Evolutionary conservation across 2,888 invertebrate species (phyloP).

Genomic region (Linnaemya vulpina): DNA sequence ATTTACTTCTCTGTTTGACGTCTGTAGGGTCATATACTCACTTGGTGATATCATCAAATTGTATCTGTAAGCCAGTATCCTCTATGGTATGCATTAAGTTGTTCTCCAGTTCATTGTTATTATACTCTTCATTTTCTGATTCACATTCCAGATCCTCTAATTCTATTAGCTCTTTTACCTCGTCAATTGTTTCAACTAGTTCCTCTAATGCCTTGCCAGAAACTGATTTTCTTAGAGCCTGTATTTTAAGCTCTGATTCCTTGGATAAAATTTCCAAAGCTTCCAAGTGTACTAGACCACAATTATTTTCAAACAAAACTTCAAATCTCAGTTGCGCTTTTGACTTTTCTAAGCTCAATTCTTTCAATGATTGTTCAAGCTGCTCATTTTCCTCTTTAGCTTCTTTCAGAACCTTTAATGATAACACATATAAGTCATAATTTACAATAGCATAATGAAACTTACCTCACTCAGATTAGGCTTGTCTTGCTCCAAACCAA

Average conservation of each 20-base stretch:
- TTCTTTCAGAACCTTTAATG: conserved; percentile 86
- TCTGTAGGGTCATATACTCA: conserved; percentile 76
- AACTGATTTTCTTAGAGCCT: conserved; percentile 85
- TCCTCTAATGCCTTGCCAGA: conserved; percentile 86
- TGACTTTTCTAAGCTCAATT: conserved; percentile 78
- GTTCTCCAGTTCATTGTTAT: conserved; percentile 84
- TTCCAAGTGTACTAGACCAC: conserved; percentile 94
- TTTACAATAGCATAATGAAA: neutral
- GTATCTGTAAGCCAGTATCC: conserved; percentile 86
- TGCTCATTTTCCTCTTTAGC: conserved; percentile 87
- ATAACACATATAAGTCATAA: neutral
- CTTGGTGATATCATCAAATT: conserved; percentile 86
- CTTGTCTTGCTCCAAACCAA: conserved; percentile 80
- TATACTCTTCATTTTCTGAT: conserved; percentile 79
- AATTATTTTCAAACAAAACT: conserved; percentile 92
- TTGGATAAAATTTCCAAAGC: conserved; percentile 95
- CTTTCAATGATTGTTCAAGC: conserved; percentile 78
- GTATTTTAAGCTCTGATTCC: conserved; percentile 89
- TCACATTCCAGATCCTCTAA: conserved; percentile 88
- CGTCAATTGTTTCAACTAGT: conserved; percentile 89
- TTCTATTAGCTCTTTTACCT: conserved; percentile 91
- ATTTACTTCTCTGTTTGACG: neutral
- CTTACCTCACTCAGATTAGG: conserved; percentile 79
- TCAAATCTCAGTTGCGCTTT: conserved; percentile 88
- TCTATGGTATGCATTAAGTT: conserved; percentile 85